Evolutionary conservation across 1,140 invertebrate genomes (phyloP).

Genomic region (Aphaenogaster floridana): DNA sequence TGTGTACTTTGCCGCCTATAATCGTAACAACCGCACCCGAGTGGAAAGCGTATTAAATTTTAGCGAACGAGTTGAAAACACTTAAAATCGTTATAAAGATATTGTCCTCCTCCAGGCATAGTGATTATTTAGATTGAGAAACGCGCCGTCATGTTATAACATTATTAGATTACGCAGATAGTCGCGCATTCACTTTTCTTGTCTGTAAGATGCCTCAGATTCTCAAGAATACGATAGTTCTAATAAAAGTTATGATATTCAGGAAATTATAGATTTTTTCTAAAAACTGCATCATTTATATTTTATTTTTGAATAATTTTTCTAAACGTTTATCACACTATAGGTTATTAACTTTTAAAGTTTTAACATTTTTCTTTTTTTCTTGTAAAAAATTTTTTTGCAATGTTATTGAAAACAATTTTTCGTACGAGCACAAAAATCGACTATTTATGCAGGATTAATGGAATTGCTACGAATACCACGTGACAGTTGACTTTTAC

Average conservation of each 20-base stretch:
- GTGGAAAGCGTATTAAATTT: conserved; percentile 27
- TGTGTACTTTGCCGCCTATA: not conserved
- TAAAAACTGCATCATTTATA: not conserved
- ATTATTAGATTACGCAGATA: conserved; percentile 10
- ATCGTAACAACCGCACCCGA: not conserved
- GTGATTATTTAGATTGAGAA: conserved; percentile 8
- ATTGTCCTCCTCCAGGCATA: not conserved
- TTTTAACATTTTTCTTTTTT: not conserved
- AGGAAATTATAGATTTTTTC: not conserved
- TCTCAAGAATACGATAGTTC: not conserved
- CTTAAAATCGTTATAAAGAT: conserved; percentile 13
- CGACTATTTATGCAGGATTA: not conserved
- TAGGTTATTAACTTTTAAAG: not conserved
- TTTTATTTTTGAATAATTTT: not conserved
- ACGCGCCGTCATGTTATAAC: not conserved
- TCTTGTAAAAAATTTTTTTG: not conserved
- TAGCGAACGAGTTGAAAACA: not conserved
- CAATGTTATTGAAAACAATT: not conserved
- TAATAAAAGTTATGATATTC: not conserved
- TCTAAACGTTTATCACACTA: not conserved
- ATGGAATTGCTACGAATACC: not conserved
- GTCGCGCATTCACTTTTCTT: not conserved
- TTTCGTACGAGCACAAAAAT: not conserved
- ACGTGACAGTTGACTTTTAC: conserved; percentile 17
- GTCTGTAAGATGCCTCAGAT: not conserved